These are phyloP conservation scores for Drosophila novamexicana DNA, from an alignment of 1,140 invertebrate genomes.

Conservation along the genomic window DNA sequence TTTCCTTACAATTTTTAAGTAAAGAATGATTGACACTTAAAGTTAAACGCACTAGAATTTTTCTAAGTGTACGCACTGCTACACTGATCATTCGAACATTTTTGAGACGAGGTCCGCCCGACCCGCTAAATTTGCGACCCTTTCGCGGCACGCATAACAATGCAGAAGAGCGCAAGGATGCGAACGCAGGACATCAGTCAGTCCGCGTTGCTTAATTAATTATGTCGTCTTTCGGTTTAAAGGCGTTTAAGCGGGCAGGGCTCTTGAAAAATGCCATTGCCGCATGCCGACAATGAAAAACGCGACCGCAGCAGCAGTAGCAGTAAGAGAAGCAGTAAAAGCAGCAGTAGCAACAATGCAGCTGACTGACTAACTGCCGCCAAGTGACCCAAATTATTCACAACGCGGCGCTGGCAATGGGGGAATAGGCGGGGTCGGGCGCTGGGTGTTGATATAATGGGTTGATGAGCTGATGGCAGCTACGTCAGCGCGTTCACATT, in stretches of 20 bases:
- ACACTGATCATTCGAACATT: slow-evolving; percentile 42
- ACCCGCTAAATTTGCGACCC: slow-evolving; percentile 67
- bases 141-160: slow-evolving; percentile 76
- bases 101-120: slow-evolving; percentile 23
- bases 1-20: no score
- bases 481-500: slow-evolving; percentile 29
- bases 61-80: slow-evolving; percentile 4
- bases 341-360: slow-evolving; percentile 70
- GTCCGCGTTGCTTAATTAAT: slow-evolving; percentile 78
- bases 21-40: no score
- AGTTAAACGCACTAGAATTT: background rate
- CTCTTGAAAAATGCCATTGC: slow-evolving; percentile 76
- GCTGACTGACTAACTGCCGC: slow-evolving; percentile 75
- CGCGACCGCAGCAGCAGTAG: slow-evolving; percentile 63
- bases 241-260: slow-evolving; percentile 67
- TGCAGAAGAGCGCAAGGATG: slow-evolving; percentile 34
- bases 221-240: slow-evolving; percentile 82
- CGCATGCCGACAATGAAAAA: slow-evolving; percentile 82
- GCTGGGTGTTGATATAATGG: slow-evolving; percentile 9
- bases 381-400: slow-evolving; percentile 82
- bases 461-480: slow-evolving; percentile 49
- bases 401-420: slow-evolving; percentile 40
- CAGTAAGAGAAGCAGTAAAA: slow-evolving; percentile 35
- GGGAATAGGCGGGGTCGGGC: background rate
- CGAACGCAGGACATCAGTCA: slow-evolving; percentile 69